These are phyloP conservation scores for Ceratoteleas bidentatus DNA, from an alignment of 1,140 invertebrate genomes.

Conservation along the genomic window DNA sequence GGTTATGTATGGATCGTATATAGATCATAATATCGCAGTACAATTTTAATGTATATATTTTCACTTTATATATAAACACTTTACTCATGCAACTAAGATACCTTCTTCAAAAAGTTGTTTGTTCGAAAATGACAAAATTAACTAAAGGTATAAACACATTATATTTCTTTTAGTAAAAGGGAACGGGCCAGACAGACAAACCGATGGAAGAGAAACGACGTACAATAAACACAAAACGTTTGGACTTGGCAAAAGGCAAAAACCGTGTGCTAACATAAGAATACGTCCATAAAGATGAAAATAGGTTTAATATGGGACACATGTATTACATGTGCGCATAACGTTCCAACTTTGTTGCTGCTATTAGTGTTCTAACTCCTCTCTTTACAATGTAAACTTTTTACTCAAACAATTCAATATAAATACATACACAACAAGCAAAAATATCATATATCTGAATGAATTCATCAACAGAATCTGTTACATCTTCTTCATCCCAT, in stretches of 20 bases:
- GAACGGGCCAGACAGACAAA: neutral
- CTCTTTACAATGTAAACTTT: neutral
- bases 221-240: neutral
- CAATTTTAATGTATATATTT: no score
- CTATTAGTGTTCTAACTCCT: conserved; percentile 9
- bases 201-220: neutral
- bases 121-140: no score
- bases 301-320: conserved; percentile 19
- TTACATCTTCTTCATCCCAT: no score
- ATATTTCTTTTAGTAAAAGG: neutral
- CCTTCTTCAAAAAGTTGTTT: no score
- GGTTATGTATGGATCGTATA: no score
- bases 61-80: no score
- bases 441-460: no score
- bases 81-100: no score
- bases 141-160: no score
- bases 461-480: no score
- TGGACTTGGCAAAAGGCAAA: conserved; percentile 15
- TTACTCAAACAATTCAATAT: neutral
- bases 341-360: conserved; percentile 4
- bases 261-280: conserved; percentile 4
- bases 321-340: conserved; percentile 24
- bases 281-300: conserved; percentile 26
- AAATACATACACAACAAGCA: neutral
- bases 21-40: no score